Base-by-base conservation (phyloP, 1,140 invertebrate genomes). In the Eubasilissa regina region DNA sequence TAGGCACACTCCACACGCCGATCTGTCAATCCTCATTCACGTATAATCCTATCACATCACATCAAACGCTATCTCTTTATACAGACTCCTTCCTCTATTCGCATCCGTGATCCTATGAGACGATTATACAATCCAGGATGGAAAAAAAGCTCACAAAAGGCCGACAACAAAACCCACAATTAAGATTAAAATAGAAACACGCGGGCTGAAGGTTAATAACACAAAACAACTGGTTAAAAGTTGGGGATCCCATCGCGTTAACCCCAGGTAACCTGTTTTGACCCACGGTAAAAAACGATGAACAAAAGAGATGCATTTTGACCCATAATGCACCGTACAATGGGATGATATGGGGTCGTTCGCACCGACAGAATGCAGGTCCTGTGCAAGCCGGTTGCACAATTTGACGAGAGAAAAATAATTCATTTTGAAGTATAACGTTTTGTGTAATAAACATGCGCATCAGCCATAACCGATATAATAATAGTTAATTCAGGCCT, bases 121-220 rank as follows among this genome's bases (percentile, higher is more conserved):
- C 44, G 4, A 68, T 68, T 68, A 68, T 68, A 68, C 45, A 44
- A 68, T 25, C 15, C 48, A 15, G 9, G 68, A 21, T 25, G 13
- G 7, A 72, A 72, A 72, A 70, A 72, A 53, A 66, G 9, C 17
- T 13, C 3, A 72, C 45, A 72, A 72, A 72, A 72, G 19, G 47
- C 15, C 47, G 19, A 72, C 45, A 72, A 56, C 68, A 72, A 72
- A 72, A 72, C 68, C 68, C 68, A 53, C 68, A 72, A 72, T 72
- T 72, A 72, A 72, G 68, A 72, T 72, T 51, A 72, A 72, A 72
- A 72, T 72, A 72, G 15, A 53, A 72, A 72, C 68, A 72, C 68
- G 68, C 7, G 68, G 68, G 47, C 19, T 72, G 48, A 72, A 72
- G 68, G 68, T 72, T 72, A 72, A 72, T 72, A 72, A 72, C 48